These are phyloP conservation scores for Calameuta pallipes DNA, from an alignment of 2,888 invertebrate genomes.

Conservation along the genomic window DNA sequence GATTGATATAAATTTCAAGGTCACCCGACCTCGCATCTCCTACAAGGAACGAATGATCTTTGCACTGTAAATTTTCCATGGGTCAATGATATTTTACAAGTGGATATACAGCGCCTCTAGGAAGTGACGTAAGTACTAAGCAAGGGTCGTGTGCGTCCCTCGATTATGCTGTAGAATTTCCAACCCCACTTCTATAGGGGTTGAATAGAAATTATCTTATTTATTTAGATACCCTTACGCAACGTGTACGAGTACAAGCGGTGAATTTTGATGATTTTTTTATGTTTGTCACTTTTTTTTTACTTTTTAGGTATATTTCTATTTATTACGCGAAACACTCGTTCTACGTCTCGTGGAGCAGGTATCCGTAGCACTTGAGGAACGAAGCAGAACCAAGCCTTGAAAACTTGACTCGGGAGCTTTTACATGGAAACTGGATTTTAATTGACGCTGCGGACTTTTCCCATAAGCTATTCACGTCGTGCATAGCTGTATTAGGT, in stretches of 20 bases:
- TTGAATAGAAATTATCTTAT: neutral
- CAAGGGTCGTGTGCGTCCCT: neutral
- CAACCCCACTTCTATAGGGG: neutral
- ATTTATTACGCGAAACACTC: too few species aligned
- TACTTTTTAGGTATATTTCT: neutral
- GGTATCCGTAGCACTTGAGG: neutral
- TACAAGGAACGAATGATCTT: too few species aligned
- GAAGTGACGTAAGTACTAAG: neutral
- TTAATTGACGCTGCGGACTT: neutral
- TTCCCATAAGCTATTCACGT: neutral
- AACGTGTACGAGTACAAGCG: neutral
- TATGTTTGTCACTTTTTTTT: neutral
- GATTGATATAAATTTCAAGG: neutral
- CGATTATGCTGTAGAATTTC: neutral
- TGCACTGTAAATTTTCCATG: neutral
- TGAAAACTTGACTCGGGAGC: neutral
- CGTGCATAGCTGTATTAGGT: neutral
- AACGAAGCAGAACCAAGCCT: neutral
- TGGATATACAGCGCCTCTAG: neutral
- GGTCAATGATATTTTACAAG: neutral
- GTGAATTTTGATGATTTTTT: neutral
- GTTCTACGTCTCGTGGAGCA: too few species aligned
- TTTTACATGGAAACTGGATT: neutral
- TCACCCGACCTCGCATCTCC: neutral
- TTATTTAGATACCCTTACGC: neutral